Evolutionary conservation across 2,113 vertebrate species (phyloP), one percentile per base, ranked within the genome.

Genomic region (Rhea americana): DNA sequence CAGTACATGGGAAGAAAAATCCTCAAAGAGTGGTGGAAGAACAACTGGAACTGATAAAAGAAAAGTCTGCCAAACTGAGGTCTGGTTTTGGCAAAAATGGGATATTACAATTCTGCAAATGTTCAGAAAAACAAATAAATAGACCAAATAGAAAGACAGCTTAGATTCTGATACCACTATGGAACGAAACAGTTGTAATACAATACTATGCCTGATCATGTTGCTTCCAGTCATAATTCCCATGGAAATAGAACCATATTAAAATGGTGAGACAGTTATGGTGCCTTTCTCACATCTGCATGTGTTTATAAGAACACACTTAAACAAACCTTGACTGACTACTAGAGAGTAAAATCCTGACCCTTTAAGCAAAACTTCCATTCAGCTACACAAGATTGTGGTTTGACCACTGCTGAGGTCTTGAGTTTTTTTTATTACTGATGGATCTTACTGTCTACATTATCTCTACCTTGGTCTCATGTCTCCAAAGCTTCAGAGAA

Each of bases 71-170:
- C 95, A 94, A 92, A 88, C 58, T 92, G 80, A 95, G 90, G 71
- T 87, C 85, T 94, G 68, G 91, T 86, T 94, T 84, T 97, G 95
- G 92, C 94, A 90, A 91, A 93, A 79, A 28, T 35, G 66, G 50
- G 74, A 35, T 85, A 78, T 90, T 96, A 91, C 50, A 74, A 26
- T 76, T 66, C 82, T 95, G 87, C 73, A 93, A 96, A 93, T 78
- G 89, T 96, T 95, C 90, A 94, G 82, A 95, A 96, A 93, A 96
- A 91, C 94, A 97, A 92, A 95, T 89, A 93, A 91, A 95, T 94
- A 95, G 95, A 93, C 70, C 76, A 89, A 92, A 82, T 72, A 94
- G 79, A 94, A 47, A 72, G 62, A 89, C n/a, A 58, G 58, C 82
- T 89, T 96, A 82, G 89, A 94, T 90, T 87, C 92, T 75, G 70